phyloP scores from a whole-genome alignment of 2,797 vertebrate genomes.

The Delichon dasypus region DNA sequence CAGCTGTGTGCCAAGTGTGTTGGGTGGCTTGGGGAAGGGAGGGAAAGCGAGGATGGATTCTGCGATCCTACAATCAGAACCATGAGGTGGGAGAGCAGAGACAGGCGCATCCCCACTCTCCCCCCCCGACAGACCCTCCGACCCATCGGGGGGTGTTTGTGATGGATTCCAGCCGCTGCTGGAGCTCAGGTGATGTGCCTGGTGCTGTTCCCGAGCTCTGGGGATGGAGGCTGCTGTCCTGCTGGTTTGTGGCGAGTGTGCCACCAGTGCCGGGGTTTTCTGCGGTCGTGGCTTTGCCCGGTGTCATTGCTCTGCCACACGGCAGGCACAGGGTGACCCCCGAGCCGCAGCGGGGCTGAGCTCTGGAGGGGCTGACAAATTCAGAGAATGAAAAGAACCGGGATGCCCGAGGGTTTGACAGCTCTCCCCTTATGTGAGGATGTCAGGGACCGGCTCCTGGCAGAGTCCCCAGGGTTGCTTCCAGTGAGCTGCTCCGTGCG shows the following conservation, averaged over 20 bases:
- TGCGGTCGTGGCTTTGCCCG: fast-evolving
- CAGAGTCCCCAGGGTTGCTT: neutral
- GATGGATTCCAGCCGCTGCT: neutral
- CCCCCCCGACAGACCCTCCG: neutral
- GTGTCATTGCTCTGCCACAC: neutral
- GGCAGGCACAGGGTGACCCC: neutral
- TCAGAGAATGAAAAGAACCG: neutral
- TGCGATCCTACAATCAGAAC: neutral
- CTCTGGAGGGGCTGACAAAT: neutral
- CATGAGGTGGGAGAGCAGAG: neutral
- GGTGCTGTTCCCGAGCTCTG: neutral
- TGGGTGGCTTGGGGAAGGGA: neutral
- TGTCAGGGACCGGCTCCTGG: neutral
- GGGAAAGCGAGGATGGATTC: neutral
- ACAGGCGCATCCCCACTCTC: neutral
- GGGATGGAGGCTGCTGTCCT: neutral
- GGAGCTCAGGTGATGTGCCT: neutral
- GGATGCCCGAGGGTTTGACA: neutral
- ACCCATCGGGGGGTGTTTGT: neutral
- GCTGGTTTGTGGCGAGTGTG: neutral
- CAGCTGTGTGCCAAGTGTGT: neutral
- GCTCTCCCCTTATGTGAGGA: neutral
- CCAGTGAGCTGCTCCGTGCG: neutral
- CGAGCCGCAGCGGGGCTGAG: neutral
- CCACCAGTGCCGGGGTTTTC: neutral